Evolutionary conservation across 2,113 vertebrate species (phyloP).

Genomic region (Falco punctatus): DNA sequence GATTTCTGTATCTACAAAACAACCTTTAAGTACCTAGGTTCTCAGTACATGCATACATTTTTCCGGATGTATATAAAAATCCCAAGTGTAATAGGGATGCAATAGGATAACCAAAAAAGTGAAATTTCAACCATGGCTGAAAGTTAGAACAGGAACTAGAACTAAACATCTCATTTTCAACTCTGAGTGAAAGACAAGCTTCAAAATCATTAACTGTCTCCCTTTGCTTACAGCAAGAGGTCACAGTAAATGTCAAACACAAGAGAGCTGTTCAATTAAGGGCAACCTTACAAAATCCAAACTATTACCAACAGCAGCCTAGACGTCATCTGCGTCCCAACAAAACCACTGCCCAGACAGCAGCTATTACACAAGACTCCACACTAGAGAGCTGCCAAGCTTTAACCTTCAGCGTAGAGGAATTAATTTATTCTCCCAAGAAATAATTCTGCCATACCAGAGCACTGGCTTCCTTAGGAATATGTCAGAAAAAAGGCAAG

Average conservation of each 20-base stretch:
- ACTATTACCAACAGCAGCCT: constrained; percentile 14
- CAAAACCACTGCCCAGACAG: not conserved
- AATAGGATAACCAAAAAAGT: not conserved
- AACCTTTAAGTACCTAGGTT: not conserved
- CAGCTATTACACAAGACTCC: constrained; percentile 17
- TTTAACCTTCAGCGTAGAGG: not conserved
- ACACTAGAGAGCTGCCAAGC: not conserved
- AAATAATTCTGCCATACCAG: not conserved
- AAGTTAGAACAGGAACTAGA: not conserved
- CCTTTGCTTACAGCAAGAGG: constrained; percentile 46
- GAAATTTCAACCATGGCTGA: not conserved
- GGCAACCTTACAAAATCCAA: constrained; percentile 40
- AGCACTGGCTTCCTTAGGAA: not conserved
- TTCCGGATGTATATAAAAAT: not conserved
- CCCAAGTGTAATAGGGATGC: not conserved
- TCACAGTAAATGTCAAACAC: constrained; percentile 54
- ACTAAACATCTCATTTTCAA: not conserved
- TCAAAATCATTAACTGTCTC: constrained; percentile 52
- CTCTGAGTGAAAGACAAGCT: not conserved
- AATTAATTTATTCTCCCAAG: not conserved
- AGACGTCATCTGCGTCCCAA: not conserved
- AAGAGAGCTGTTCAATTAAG: constrained; percentile 41
- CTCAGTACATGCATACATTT: not conserved
- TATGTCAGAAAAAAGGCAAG: not conserved
- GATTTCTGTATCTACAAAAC: not conserved